Conservation (phyloP, 2,888 invertebrate species). For the Scaptomyza tumidula region DNA sequence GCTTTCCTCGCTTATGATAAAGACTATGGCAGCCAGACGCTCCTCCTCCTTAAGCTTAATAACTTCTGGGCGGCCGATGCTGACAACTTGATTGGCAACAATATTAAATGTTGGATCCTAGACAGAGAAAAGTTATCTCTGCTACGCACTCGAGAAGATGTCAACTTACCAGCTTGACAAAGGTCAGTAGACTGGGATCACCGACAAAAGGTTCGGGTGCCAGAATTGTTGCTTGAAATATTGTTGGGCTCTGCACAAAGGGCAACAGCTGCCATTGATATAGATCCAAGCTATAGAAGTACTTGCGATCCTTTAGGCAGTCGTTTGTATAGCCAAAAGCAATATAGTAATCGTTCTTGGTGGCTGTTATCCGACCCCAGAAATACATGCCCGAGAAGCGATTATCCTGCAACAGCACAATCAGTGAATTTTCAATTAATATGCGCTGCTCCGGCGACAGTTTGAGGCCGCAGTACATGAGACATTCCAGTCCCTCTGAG, state of each 20-base stretch:
- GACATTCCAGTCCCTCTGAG: constrained; percentile 82
- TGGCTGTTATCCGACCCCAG: constrained; percentile 93
- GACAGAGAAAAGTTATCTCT: background rate
- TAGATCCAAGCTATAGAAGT: constrained; percentile 91
- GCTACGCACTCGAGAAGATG: background rate
- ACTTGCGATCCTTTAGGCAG: constrained; percentile 89
- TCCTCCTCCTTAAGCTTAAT: constrained; percentile 91
- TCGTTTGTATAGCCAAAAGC: constrained; percentile 92
- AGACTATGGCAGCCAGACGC: constrained; percentile 89
- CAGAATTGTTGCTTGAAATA: constrained; percentile 80
- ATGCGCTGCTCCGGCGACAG: constrained; percentile 90
- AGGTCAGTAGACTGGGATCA: constrained; percentile 76
- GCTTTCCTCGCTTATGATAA: constrained; percentile 90
- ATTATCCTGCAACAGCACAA: constrained; percentile 92
- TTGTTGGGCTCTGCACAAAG: constrained; percentile 82
- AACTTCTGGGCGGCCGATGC: constrained; percentile 84
- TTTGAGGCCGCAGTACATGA: constrained; percentile 87
- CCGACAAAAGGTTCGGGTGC: constrained; percentile 80
- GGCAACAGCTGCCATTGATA: constrained; percentile 89
- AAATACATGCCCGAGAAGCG: constrained; percentile 92
- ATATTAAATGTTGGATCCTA: constrained; percentile 85
- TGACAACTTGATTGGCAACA: constrained; percentile 84
- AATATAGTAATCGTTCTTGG: constrained; percentile 92
- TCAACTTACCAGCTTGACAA: constrained; percentile 77
- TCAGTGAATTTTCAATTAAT: constrained; percentile 90